A percentile compares a stretch with the other conserved stretches of the same genome.
Conservation (phyloP, 2,888 invertebrate genomes). For the Apodemia mormo region DNA sequence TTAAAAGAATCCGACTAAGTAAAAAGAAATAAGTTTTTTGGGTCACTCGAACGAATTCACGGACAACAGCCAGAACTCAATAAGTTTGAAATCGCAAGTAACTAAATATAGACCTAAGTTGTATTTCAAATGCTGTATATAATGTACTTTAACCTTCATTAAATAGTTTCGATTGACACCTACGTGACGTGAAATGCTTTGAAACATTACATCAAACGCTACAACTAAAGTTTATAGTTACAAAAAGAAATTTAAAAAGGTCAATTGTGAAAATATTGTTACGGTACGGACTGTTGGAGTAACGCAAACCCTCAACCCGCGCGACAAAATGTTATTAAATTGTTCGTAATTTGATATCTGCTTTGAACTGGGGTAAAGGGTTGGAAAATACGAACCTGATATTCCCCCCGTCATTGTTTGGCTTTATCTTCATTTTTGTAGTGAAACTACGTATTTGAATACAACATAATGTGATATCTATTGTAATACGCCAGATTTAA, state of each 20-base stretch:
- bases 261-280: constrained; percentile 6
- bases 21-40: too few relatives aligned
- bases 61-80: too few relatives aligned
- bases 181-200: constrained; percentile 1
- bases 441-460: background rate
- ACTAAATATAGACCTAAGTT: too few relatives aligned
- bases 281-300: background rate
- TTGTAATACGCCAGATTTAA: too few relatives aligned
- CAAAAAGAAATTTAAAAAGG: constrained; percentile 15
- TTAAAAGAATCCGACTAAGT: too few relatives aligned
- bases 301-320: background rate
- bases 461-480: too few relatives aligned
- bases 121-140: too few relatives aligned
- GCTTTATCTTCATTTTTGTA: background rate
- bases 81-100: too few relatives aligned
- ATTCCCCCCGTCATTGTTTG: background rate
- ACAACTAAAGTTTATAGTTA: background rate
- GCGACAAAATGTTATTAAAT: constrained; percentile 8
- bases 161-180: background rate
- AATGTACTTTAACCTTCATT: too few relatives aligned
- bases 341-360: constrained; percentile 4
- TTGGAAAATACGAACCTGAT: background rate
- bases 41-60: too few relatives aligned
- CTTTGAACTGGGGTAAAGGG: constrained; percentile 1
- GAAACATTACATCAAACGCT: background rate